phyloP scores from a whole-genome alignment of 2,888 invertebrate genomes.

The Tiliacea aurago region DNA sequence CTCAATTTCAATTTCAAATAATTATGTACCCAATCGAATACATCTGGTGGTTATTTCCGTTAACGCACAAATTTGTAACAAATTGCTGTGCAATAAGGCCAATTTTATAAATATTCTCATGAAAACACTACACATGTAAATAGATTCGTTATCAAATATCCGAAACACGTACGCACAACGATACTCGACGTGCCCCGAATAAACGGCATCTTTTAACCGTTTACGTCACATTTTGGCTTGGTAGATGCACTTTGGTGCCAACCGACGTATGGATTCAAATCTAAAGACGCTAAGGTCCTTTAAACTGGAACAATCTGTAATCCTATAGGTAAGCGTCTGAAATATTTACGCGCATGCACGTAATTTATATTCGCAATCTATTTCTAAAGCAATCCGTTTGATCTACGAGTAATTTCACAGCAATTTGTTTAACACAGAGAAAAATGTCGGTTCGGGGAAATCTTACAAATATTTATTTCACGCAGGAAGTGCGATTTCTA shows the following conservation, averaged over 20 bases:
- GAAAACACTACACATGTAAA: constrained; percentile 62
- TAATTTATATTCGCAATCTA: constrained; percentile 48
- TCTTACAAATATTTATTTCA: constrained; percentile 40
- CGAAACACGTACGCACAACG: constrained; percentile 71
- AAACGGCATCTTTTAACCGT: constrained; percentile 74
- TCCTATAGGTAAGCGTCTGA: constrained; percentile 36
- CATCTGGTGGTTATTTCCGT: neutral
- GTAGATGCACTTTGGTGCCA: constrained; percentile 79
- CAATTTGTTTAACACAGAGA: constrained; percentile 40
- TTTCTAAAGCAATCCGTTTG: constrained; percentile 51
- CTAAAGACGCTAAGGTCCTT: constrained; percentile 69
- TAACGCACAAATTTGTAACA: constrained; percentile 16
- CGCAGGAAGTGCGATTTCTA: constrained; percentile 94
- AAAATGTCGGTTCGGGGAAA: constrained; percentile 38
- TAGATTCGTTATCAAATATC: constrained; percentile 68
- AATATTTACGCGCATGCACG: constrained; percentile 27
- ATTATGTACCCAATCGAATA: neutral
- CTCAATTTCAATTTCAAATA: neutral
- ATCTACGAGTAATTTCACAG: constrained; percentile 48
- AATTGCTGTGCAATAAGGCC: constrained; percentile 13
- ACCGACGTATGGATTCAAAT: constrained; percentile 70
- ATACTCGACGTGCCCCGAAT: constrained; percentile 79
- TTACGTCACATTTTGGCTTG: constrained; percentile 82
- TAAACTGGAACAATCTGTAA: constrained; percentile 68
- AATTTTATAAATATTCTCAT: constrained; percentile 46